Evolutionary conservation across 2,113 vertebrate species (phyloP), one percentile per base, ranked within the genome.

Genomic region (Siphamia tubifer): DNA sequence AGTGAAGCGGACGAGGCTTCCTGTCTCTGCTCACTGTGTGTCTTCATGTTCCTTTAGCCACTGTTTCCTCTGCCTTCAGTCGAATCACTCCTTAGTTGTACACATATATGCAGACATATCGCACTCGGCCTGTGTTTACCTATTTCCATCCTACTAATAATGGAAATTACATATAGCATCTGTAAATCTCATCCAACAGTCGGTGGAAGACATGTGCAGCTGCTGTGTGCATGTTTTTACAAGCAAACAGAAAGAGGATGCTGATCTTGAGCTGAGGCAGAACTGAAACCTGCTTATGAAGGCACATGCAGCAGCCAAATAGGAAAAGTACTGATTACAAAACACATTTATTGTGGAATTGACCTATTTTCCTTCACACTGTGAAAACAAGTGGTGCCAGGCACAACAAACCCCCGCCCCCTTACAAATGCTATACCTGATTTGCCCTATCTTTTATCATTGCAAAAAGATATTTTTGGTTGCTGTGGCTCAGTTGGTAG

Each of bases 1-100:
- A 51, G 61, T 89, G 87, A 79, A 86, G 80, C 89, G 86, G 80
- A 84, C 82, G 64, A 54, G n/a, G 65, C 85, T 92, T 92, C 91
- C 90, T 86, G 82, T 77, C 80, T 74, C 38, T 51, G 60, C 81
- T 82, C 49, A 20, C 49, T 74, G 55, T 60, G 52, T 74, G 55
- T 60, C 80, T 89, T 84, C 82, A 82, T 86, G 68, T 70, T 54
- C 21, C 69, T 75, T 58, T 56, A 77, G 74, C 52, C 57, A 60
- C 68, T 68, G 72, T 75, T 91, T 90, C 85, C 89, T 87, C 67
- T 55, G 20, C 31, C 42, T 74, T 85, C 63, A 25, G 66, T 40
- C 24, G 17, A 62, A 28, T 47, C 45, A 38, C 15, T 60, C 32
- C 24, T 20, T 24, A n/a, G 15, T 27, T 11, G 56, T 43, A 51